Percentiles rank a stretch among this genome's conserved stretches.
Evolutionary conservation across 2,888 invertebrate genomes (phyloP).

Genomic region (Cephus spinipes): DNA sequence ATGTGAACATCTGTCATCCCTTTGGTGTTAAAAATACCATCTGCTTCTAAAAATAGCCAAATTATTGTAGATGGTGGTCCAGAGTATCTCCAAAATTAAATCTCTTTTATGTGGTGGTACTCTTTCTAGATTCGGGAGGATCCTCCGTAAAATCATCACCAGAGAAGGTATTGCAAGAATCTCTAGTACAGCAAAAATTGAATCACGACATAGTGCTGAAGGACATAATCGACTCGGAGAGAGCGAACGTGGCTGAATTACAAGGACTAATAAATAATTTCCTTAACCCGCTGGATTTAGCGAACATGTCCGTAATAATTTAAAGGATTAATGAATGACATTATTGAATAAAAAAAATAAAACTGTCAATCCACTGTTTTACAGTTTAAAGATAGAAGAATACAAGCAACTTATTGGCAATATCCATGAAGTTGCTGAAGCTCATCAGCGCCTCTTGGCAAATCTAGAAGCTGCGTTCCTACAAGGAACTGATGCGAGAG

Average conservation of each 20-base stretch:
- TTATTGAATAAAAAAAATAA: conserved; percentile 4
- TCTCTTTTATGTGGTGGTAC: background rate
- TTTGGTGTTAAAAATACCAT: too few species aligned
- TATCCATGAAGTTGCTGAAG: conserved; percentile 86
- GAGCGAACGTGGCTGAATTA: conserved; percentile 89
- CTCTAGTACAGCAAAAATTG: conserved; percentile 71
- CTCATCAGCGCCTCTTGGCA: conserved; percentile 84
- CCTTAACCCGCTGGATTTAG: conserved; percentile 86
- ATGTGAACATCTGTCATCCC: too few species aligned
- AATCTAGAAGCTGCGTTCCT: conserved; percentile 83
- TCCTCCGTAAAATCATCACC: conserved; percentile 75
- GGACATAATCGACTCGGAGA: conserved; percentile 93
- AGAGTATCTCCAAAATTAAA: too few species aligned
- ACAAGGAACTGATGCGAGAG: conserved; percentile 81
- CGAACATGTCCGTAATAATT: conserved; percentile 77
- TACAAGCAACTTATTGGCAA: conserved; percentile 90
- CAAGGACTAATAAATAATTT: conserved; percentile 87
- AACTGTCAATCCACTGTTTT: conserved; percentile 39
- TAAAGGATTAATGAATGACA: background rate
- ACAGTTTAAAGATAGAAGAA: conserved; percentile 85
- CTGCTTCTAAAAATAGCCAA: too few species aligned
- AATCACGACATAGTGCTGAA: conserved; percentile 88
- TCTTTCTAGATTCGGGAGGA: conserved; percentile 68
- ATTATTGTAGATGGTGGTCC: too few species aligned
- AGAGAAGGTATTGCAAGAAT: conserved; percentile 71